Conservation (phyloP, 2,888 invertebrate species). For the Epistrophella euchroma region DNA sequence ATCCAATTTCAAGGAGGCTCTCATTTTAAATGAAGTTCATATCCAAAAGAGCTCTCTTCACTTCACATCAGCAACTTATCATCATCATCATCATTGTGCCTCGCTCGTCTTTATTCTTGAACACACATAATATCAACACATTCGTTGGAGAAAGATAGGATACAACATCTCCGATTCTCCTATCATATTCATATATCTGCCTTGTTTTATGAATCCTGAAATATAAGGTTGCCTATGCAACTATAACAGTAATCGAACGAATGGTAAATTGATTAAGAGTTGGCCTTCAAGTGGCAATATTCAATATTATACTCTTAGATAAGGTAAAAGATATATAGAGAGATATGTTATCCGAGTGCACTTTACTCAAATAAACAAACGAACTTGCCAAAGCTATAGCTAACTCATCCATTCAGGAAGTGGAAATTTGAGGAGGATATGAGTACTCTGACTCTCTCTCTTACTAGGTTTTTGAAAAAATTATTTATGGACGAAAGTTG, state of each 20-base stretch:
- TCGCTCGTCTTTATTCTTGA: conserved; percentile 8
- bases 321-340: not conserved
- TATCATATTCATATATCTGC: not conserved
- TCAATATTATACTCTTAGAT: conserved; percentile 76
- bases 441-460: too few species aligned
- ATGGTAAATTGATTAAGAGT: conserved; percentile 71
- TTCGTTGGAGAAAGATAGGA: not conserved
- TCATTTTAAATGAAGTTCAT: conserved; percentile 53
- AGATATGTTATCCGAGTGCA: conserved; percentile 60
- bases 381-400: conserved; percentile 36
- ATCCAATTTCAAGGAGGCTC: conserved; percentile 63
- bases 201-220: conserved; percentile 26
- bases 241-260: conserved; percentile 66
- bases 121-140: conserved; percentile 43
- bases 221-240: conserved; percentile 58
- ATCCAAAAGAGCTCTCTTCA: conserved; percentile 30
- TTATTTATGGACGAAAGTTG: conserved; percentile 38
- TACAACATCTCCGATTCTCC: not conserved
- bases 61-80: conserved; percentile 35
- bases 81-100: conserved; percentile 29
- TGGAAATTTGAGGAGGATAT: conserved; percentile 48
- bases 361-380: conserved; percentile 65
- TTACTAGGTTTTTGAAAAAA: conserved; percentile 26
- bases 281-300: conserved; percentile 78
- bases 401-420: conserved; percentile 17